Evolutionary conservation across 2,797 vertebrate species (phyloP).

Genomic region (Rallus crepitans): DNA sequence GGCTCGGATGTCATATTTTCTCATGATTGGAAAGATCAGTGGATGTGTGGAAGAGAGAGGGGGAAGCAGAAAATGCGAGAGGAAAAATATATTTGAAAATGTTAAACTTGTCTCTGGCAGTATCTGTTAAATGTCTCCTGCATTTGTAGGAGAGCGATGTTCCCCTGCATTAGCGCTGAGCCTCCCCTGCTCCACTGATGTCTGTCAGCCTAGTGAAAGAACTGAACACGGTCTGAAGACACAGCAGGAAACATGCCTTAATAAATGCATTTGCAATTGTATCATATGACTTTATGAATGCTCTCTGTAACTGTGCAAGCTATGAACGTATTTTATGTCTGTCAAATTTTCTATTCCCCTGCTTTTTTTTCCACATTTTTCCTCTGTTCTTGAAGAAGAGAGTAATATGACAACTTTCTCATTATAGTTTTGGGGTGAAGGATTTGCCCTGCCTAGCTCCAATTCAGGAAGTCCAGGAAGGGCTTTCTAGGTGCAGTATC

Average conservation of each 20-base stretch:
- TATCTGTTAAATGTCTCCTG: neutral
- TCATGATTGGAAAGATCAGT: neutral
- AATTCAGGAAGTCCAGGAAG: neutral
- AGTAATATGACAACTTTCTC: rapidly evolving
- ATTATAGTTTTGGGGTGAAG: neutral
- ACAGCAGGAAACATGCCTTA: neutral
- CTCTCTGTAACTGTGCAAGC: neutral
- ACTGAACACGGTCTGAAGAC: neutral
- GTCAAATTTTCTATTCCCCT: neutral
- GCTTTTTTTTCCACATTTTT: neutral
- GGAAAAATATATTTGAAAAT: neutral
- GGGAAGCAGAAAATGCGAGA: neutral
- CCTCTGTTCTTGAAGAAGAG: neutral
- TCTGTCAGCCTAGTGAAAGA: neutral
- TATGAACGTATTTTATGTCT: rapidly evolving
- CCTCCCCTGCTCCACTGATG: neutral
- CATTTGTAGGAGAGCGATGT: neutral
- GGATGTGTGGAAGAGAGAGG: neutral
- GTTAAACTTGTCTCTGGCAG: neutral
- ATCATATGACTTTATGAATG: neutral
- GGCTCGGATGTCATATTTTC: neutral
- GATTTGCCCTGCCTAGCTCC: rapidly evolving
- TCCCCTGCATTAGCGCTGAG: neutral
- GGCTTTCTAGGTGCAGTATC: neutral
- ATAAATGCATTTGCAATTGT: neutral